Conservation (phyloP, 2,888 invertebrate species). For the Muschampia plurimacula region DNA sequence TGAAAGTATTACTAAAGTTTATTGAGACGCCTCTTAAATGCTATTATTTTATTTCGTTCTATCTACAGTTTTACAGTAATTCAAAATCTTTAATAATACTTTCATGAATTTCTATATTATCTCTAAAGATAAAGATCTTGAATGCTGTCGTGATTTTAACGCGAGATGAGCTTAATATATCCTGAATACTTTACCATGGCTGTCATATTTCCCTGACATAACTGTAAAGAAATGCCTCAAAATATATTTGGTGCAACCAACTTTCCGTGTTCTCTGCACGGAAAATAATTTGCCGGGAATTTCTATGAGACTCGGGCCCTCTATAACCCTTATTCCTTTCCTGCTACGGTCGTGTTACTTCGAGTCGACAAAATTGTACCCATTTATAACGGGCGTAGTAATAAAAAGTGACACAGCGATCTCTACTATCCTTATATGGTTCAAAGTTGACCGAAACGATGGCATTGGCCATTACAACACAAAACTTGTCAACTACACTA, state of each 20-base stretch:
- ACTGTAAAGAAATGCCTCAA: slow-evolving; percentile 36
- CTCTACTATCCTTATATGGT: slow-evolving; percentile 59
- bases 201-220: slow-evolving; percentile 31
- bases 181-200: slow-evolving; percentile 27
- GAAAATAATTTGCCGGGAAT: slow-evolving; percentile 41
- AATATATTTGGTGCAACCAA: slow-evolving; percentile 35
- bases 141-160: slow-evolving; percentile 25
- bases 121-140: not conserved
- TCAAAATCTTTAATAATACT: not conserved
- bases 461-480: slow-evolving; percentile 43
- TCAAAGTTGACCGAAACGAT: slow-evolving; percentile 65
- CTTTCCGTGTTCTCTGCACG: slow-evolving; percentile 32
- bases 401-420: slow-evolving; percentile 54
- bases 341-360: slow-evolving; percentile 8
- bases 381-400: slow-evolving; percentile 52
- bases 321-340: slow-evolving; percentile 30
- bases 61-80: no score
- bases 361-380: slow-evolving; percentile 38
- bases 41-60: no score
- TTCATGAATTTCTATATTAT: slow-evolving; percentile 14
- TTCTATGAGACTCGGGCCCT: slow-evolving; percentile 19
- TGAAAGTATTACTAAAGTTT: no score
- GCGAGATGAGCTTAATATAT: slow-evolving; percentile 22
- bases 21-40: no score
- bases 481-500: slow-evolving; percentile 13